Base-by-base conservation (phyloP, 2,888 invertebrate genomes). In the Pimpla rufipes region DNA sequence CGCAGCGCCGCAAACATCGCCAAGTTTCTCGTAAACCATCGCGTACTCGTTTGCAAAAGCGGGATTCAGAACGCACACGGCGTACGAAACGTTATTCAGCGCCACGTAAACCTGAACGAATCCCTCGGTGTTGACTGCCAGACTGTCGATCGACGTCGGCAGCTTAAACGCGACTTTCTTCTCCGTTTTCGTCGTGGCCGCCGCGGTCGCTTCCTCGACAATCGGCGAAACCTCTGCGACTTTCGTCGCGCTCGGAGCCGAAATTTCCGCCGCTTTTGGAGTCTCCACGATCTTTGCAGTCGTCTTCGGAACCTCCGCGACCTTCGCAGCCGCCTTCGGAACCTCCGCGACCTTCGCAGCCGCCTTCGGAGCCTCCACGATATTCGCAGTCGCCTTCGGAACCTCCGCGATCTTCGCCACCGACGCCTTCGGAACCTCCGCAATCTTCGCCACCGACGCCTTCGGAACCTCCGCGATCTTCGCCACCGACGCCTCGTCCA, bases 1-100 rank as follows among this genome's bases (percentile, higher is more conserved):
- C 0, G 45, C 6, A 1, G 8, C 13, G 0, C 42, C n/a, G 40
- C 90, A 90, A 0, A 55, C 42, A 0, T 10, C 16, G 6, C 81
- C 84, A 11, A 92, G 23, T 0, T 77, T 37, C 0, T 29, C n/a
- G 2, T 87, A 57, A 6, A 90, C 23, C 21, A 68, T 85, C 0
- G 55, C 21, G 35, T 86, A 88, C 0, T 86, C 57, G 0, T 37
- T 6, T 5, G 6, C 6, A 0, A 68, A 35, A 8, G 23, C 5
- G 0, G 52, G n/a, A 0, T 83, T 83, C 3, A 88, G 2, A 3
- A 90, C 62, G 8, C 88, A 84, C 3, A 85, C 73, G 3, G 82
- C 79, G 35, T 87, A 91, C 23, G 84, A 66, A 29, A 80, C 75
- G 0, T 84, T 57, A 5, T 79, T 79, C 7, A 90, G 57, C 7